Evolutionary conservation across 2,797 vertebrate species (phyloP), one percentile per base, ranked within the genome.

Genomic region (Sparidentex hasta): DNA sequence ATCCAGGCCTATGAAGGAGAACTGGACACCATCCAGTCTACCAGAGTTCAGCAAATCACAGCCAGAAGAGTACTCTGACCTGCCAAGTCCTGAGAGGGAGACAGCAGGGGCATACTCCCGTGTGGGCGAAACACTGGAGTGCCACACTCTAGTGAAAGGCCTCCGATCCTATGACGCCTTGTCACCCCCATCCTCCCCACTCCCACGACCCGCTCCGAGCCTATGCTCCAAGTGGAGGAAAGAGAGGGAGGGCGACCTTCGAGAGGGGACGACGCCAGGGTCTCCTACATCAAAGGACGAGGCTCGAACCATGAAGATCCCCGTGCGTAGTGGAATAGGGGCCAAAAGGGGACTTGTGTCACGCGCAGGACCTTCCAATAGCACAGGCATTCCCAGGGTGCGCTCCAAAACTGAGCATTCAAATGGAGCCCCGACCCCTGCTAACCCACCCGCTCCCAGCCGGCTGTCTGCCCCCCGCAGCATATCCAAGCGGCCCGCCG

Each of bases 151-250:
- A 64, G 96, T 96, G 44, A 95, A 94, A 86, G 95, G 95, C 74
- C 89, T 96, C 2, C 87, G 93, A 63, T 96, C 94, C 23, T 96
- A 96, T 20, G 95, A 95, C 1, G 51, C 79, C 63, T 74, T 95
- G 62, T 92, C 94, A 16, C 82, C 92, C 4, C 80, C 92, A 3
- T 66, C 91, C 27, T 90, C 92, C 6, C 93, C 93, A 6, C 84
- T 92, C 56, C 92, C 92, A 13, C 90, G 94, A 67, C 92, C 94
- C 0, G 25, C 90, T 0, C 92, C 93, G 0, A 96, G 90, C 83
- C 96, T 94, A 48, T 97, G 96, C 82, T 96, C 96, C 64, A 97
- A 97, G 82, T 97, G 96, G 96, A 95, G 92, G 78, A 96, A 95
- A 85, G 96, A 96, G 83, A 91, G 92, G 48, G 93, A 94, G 64